phyloP scores from a whole-genome alignment of 2,797 vertebrate species.

The Sphaeramia orbicularis region DNA sequence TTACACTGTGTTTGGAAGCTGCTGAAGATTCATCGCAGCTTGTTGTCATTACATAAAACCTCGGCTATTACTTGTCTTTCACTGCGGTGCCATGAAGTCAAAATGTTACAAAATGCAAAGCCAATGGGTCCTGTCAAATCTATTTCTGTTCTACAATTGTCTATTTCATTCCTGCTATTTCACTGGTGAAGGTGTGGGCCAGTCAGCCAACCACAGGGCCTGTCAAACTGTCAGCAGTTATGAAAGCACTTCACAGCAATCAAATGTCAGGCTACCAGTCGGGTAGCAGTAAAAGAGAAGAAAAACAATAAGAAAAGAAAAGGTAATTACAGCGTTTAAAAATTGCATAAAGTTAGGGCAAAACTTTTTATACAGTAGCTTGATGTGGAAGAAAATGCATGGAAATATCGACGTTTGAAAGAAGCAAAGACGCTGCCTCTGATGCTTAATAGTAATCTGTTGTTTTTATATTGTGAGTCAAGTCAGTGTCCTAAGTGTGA shows the following conservation, averaged over 20 bases:
- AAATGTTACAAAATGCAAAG: conserved; percentile 39
- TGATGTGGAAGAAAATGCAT: no score
- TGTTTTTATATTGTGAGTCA: not conserved
- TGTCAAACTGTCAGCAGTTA: conserved; percentile 56
- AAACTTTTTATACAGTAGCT: conserved; percentile 6
- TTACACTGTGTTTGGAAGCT: conserved; percentile 29
- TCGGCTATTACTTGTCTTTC: conserved; percentile 33
- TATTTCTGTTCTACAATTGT: conserved; percentile 37
- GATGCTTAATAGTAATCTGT: no score
- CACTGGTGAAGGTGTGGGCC: conserved; percentile 53
- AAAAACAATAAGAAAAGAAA: conserved; percentile 30
- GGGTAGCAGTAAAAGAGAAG: conserved; percentile 16
- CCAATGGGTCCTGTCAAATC: conserved; percentile 26
- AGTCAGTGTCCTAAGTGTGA: not conserved
- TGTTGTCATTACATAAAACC: conserved; percentile 43
- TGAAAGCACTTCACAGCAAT: conserved; percentile 54
- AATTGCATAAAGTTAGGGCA: conserved; percentile 17
- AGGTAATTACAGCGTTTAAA: conserved; percentile 42
- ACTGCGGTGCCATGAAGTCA: conserved; percentile 15
- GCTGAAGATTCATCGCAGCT: conserved; percentile 12
- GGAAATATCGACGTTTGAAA: no score
- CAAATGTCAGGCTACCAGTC: conserved; percentile 45
- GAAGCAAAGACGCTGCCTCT: no score
- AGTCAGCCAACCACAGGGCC: conserved; percentile 44
- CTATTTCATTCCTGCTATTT: conserved; percentile 40